These are phyloP conservation scores for Invenusta paracnida DNA, from an alignment of 2,888 invertebrate species.

Conservation along the genomic window DNA sequence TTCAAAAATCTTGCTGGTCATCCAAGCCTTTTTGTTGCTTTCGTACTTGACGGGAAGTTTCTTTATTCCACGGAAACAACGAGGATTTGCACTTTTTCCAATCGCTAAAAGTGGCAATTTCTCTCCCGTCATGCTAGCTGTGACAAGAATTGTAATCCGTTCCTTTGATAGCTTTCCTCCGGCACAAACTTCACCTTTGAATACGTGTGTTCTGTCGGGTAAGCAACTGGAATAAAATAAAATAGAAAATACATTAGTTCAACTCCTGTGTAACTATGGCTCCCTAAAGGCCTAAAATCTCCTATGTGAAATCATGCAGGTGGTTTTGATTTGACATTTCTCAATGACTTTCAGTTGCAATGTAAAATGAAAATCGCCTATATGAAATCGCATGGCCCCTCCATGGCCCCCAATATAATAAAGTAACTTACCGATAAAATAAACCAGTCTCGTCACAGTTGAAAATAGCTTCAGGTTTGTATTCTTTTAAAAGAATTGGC, in stretches of 20 bases:
- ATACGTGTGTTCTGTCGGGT: conserved; percentile 8
- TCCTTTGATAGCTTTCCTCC: background rate
- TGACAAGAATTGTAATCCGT: background rate
- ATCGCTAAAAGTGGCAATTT: background rate
- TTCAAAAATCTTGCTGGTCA: background rate
- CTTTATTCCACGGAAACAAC: background rate
- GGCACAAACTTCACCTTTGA: conserved; percentile 9
- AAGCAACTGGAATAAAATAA: conserved; percentile 19
- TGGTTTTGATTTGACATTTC: background rate
- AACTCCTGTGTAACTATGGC: background rate
- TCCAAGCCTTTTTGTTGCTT: background rate
- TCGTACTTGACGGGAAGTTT: background rate
- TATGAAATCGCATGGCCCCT: background rate
- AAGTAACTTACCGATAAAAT: conserved; percentile 23
- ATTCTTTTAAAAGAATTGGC: conserved; percentile 7
- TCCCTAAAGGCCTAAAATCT: too few species aligned
- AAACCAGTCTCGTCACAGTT: conserved; percentile 12
- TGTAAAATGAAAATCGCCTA: background rate
- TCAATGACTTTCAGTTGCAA: background rate
- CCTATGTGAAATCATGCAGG: background rate
- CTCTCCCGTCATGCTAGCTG: background rate
- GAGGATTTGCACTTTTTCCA: background rate
- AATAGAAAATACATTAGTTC: conserved; percentile 18
- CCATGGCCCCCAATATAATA: conserved; percentile 19
- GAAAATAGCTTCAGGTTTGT: conserved; percentile 15